Conservation (phyloP, 2,888 invertebrate genomes). For the Punctoribates punctum region DNA sequence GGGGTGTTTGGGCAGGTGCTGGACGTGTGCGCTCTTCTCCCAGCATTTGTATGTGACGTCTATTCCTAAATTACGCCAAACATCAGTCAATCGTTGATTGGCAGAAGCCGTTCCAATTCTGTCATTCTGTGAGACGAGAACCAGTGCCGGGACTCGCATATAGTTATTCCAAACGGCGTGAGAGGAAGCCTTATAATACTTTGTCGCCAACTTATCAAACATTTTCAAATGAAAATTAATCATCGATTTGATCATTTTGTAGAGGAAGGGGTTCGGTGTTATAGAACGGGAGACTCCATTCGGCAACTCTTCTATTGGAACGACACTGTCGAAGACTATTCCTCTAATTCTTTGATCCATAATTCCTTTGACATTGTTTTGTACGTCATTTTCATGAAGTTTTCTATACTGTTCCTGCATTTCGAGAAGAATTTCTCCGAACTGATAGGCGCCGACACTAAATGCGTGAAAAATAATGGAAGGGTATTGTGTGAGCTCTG, state of each 20-base stretch:
- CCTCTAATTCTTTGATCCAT: slow-evolving; percentile 61
- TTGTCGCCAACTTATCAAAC: slow-evolving; percentile 75
- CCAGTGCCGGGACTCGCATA: slow-evolving; percentile 69
- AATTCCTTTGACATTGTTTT: slow-evolving; percentile 54
- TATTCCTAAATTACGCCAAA: slow-evolving; percentile 71
- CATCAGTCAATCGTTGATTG: slow-evolving; percentile 67
- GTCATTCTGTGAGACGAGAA: slow-evolving; percentile 67
- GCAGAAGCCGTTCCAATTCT: slow-evolving; percentile 71
- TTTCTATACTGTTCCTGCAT: slow-evolving; percentile 54
- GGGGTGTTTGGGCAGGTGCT: slow-evolving; percentile 63
- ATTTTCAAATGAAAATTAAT: slow-evolving; percentile 66
- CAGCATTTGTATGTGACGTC: slow-evolving; percentile 63
- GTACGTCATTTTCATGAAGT: slow-evolving; percentile 53
- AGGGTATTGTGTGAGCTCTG: slow-evolving; percentile 61
- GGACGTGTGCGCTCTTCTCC: slow-evolving; percentile 62
- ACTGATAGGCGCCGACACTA: slow-evolving; percentile 82
- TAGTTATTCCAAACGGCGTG: slow-evolving; percentile 75
- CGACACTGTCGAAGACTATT: slow-evolving; percentile 83
- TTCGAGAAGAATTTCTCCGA: slow-evolving; percentile 70
- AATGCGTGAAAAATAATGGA: slow-evolving; percentile 79
- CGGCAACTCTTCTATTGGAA: slow-evolving; percentile 59
- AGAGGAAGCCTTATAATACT: slow-evolving; percentile 77
- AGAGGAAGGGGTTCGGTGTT: slow-evolving; percentile 56
- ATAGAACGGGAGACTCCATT: slow-evolving; percentile 59
- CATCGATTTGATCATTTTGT: slow-evolving; percentile 55